Base-by-base conservation (phyloP, 2,888 invertebrate species). In the Meiosimyza platycephala region DNA sequence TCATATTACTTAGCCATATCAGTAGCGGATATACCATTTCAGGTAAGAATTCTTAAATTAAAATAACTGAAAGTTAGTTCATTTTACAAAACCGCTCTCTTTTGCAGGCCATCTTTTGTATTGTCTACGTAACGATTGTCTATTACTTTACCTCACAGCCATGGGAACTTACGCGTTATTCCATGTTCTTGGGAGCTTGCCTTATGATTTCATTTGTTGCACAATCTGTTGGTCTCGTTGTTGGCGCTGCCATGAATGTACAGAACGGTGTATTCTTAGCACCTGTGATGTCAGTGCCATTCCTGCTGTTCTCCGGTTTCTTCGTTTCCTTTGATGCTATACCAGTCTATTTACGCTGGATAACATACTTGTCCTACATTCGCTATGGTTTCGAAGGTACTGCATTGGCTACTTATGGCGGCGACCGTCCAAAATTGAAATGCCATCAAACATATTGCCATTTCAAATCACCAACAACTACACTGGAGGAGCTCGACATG, bases 291-390 rank as follows among this genome's bases (percentile, higher is more conserved):
- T 95, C 95, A 1, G 97, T 98, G 62, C 98, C 98, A 51, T 96
- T 98, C 89, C 90, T 98, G 72, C 89, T 98, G 74, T 98, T 98
- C 91, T 96, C 96, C 80, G 98, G 98, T 9, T 98, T 98, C 92
- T 98, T 98, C 88, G 97, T 98, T 54, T 97, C 96, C 76, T 96
- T 98, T 88, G 95, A 97, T 86, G 96, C 97, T 2, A 98, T 98
- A 83, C 98, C 98, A 0, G 92, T 94, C 3, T 98, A 98, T 87
- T 89, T 98, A 70, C 91, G 97, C 78, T 98, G 98, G 97, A 94
- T 98, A 81, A 96, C 97, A 0, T 98, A 98, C 84, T 89, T 97
- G 11, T 97, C 97, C 0, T 98, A 97, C 88, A 96, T 98, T 82
- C 90, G 97, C 79, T 98, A 98, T 85, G 96, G 97, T 51, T 98